Base-by-base conservation (phyloP, 2,113 vertebrate genomes). In the Rhinoptilus africanus region DNA sequence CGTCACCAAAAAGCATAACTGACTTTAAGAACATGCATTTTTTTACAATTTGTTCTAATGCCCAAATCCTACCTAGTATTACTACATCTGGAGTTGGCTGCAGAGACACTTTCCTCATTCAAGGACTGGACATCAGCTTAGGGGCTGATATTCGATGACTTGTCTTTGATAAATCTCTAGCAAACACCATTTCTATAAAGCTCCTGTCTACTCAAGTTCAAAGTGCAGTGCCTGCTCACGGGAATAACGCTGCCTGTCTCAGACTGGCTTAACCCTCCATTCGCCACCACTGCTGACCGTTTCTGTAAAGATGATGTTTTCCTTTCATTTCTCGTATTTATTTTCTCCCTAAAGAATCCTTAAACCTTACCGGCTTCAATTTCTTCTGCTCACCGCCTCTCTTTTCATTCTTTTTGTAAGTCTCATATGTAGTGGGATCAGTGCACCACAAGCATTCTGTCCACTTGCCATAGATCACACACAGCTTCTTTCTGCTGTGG, bases 391-490 rank as follows among this genome's bases (percentile, higher is more conserved):
- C 98, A 15, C 97, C 97, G 1, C 98, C 98, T 93, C 98, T 99
- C 95, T 97, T 99, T 74, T 99, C 99, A 0, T 97, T 98, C 97
- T 99, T 99, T 84, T 98, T 98, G 95, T 99, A 98, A 53, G 98
- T 96, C 77, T 99, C 99, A 0, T 99, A 99, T 0, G 96, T 89
- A 20, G 94, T 98, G 32, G 99, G 98, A 48, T 99, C 99, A 1
- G 99, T 96, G 28, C 99, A 98, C 99, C 99, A 99, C 93, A 99
- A 97, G 67, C 99, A 99, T 91, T 99, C 99, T 0, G 99, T 99
- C 99, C 99, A 99, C 92, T 99, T 99, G 68, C 99, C 99, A 35
- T 99, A 99, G 96, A 99, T 99, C 47, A 99, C 97, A 32, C 98
- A 99, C 53, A 98, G 98, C 97, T 99, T 99, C 98, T 99, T 99